These are phyloP conservation scores for Crossocerus cetratus DNA, from an alignment of 2,888 invertebrate species.

Conservation along the genomic window DNA sequence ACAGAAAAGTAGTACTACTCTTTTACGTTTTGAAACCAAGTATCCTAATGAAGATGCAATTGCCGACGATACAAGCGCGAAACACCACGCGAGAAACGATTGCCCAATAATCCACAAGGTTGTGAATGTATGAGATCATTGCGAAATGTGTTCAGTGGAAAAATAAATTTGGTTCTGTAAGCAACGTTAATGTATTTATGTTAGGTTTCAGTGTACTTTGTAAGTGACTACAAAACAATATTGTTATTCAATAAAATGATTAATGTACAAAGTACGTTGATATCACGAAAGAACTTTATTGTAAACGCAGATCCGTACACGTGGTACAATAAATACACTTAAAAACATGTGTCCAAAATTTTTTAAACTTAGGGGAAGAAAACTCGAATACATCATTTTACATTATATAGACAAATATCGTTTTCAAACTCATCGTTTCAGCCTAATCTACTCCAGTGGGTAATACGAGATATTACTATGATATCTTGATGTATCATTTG, in stretches of 20 bases:
- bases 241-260: conserved; percentile 17
- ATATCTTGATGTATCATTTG: no score
- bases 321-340: conserved; percentile 2
- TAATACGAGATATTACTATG: no score
- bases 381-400: no score
- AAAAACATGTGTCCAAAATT: not conserved
- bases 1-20: no score
- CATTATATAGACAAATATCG: no score
- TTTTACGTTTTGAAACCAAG: no score
- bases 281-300: conserved; percentile 2
- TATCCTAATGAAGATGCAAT: no score
- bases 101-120: conserved; percentile 7
- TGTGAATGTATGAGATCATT: conserved; percentile 40
- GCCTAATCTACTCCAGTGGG: no score
- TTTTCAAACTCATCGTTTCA: no score
- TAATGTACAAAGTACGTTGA: conserved; percentile 16
- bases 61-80: not conserved
- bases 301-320: not conserved
- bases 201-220: conserved; percentile 15
- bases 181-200: conserved; percentile 19
- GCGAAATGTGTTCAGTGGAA: conserved; percentile 38
- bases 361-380: no score
- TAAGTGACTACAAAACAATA: not conserved
- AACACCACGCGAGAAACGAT: conserved; percentile 18
- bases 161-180: conserved; percentile 23